These are phyloP conservation scores for Oxyruncus cristatus DNA, from an alignment of 2,113 vertebrate genomes.

Conservation along the genomic window DNA sequence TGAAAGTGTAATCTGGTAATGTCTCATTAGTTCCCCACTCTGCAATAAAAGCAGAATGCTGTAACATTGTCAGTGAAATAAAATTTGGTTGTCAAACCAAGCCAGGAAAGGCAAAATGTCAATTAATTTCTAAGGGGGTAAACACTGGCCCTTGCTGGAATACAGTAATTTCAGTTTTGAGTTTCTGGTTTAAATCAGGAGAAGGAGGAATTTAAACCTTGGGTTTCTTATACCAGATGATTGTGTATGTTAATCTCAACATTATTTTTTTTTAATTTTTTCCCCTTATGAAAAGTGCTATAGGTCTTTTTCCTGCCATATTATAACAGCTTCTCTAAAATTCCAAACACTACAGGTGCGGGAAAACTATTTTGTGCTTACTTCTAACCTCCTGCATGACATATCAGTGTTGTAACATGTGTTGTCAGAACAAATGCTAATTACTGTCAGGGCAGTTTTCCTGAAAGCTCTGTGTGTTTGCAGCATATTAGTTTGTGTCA, in stretches of 20 bases:
- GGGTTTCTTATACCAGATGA: background rate
- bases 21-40: background rate
- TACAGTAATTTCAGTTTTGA: background rate
- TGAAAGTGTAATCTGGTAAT: background rate
- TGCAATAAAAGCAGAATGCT: background rate
- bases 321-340: background rate
- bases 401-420: fast-evolving
- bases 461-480: background rate
- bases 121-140: background rate
- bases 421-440: background rate
- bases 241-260: background rate
- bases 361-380: background rate
- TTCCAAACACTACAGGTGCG: fast-evolving
- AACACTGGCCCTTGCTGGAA: background rate
- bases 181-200: background rate
- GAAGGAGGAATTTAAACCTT: background rate
- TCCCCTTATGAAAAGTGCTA: background rate
- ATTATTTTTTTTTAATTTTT: background rate
- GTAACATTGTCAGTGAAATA: background rate
- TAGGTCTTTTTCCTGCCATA: background rate
- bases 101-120: background rate
- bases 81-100: background rate
- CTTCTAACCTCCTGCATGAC: background rate
- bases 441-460: background rate
- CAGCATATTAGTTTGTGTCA: background rate